Evolutionary conservation across 2,113 vertebrate species (phyloP).

Genomic region (Speoplatyrhinus poulsoni): DNA sequence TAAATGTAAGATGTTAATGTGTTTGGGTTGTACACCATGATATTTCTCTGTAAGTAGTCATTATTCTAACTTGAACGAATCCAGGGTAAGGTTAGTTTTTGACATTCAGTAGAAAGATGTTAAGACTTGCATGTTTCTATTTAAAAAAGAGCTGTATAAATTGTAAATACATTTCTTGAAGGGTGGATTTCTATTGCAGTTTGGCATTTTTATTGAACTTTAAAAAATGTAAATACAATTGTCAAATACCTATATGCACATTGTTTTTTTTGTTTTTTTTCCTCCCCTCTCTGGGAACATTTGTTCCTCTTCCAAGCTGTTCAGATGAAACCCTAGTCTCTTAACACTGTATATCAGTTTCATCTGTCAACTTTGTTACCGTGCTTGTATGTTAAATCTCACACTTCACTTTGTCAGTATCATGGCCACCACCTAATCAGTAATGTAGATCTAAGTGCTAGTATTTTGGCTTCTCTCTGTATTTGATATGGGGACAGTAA

Average conservation of each 20-base stretch:
- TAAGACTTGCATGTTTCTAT: slow-evolving; percentile 82
- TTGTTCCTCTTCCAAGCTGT: slow-evolving; percentile 53
- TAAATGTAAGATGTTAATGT: slow-evolving; percentile 66
- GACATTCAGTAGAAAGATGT: slow-evolving; percentile 67
- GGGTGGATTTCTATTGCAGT: slow-evolving; percentile 78
- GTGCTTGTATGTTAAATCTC: slow-evolving; percentile 56
- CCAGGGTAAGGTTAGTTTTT: slow-evolving; percentile 72
- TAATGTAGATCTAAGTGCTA: slow-evolving; percentile 62
- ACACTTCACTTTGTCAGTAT: slow-evolving; percentile 55
- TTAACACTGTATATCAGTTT: slow-evolving; percentile 67
- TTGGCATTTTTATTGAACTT: slow-evolving; percentile 80
- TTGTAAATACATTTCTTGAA: slow-evolving; percentile 82
- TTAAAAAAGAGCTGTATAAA: slow-evolving; percentile 79
- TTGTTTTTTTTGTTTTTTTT: slow-evolving; percentile 28
- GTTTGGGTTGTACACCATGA: slow-evolving; percentile 56
- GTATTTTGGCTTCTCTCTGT: slow-evolving; percentile 68
- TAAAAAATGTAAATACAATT: slow-evolving; percentile 76
- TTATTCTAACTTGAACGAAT: slow-evolving; percentile 74
- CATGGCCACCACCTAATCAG: slow-evolving; percentile 58
- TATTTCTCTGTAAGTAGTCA: slow-evolving; percentile 73
- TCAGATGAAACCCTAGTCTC: slow-evolving; percentile 54
- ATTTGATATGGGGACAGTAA: slow-evolving; percentile 67
- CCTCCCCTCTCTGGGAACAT: slow-evolving; percentile 32
- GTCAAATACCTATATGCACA: slow-evolving; percentile 78
- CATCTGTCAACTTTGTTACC: slow-evolving; percentile 47